A percentile compares a stretch with the other conserved stretches of the same genome.
Conservation (phyloP, 2,888 invertebrate genomes). For the Lochmaea crataegi region DNA sequence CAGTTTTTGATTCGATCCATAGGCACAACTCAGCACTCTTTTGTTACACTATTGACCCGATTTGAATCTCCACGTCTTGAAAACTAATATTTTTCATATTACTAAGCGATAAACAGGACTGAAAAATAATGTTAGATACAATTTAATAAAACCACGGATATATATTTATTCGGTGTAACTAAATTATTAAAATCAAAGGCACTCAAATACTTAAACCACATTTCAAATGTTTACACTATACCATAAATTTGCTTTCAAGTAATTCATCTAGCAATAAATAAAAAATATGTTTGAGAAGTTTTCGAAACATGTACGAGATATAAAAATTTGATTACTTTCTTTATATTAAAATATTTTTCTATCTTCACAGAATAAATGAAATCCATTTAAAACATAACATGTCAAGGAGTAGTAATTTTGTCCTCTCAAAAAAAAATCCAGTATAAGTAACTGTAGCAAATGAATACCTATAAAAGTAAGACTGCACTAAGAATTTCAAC, state of each 20-base stretch:
- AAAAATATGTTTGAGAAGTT: background rate
- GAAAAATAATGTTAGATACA: background rate
- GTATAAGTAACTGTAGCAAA: background rate
- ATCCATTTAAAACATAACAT: background rate
- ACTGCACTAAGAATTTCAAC: too few relatives aligned
- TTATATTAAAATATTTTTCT: background rate
- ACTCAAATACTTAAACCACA: background rate
- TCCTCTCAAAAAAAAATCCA: background rate
- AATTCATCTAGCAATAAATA: background rate
- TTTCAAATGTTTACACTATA: background rate
- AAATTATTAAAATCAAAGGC: conserved; percentile 4
- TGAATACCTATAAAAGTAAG: too few relatives aligned
- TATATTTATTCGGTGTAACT: background rate
- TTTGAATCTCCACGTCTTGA: background rate
- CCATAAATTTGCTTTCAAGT: background rate
- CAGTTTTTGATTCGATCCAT: too few relatives aligned
- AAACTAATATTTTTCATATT: background rate
- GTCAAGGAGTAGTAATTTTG: background rate
- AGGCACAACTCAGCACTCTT: background rate
- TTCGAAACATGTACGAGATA: background rate
- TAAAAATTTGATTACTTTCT: background rate
- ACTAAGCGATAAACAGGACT: background rate
- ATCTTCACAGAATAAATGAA: background rate
- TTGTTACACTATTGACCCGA: background rate
- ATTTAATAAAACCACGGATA: background rate